Conservation (phyloP, 2,113 vertebrate genomes). For the Thalassoma bifasciatum region DNA sequence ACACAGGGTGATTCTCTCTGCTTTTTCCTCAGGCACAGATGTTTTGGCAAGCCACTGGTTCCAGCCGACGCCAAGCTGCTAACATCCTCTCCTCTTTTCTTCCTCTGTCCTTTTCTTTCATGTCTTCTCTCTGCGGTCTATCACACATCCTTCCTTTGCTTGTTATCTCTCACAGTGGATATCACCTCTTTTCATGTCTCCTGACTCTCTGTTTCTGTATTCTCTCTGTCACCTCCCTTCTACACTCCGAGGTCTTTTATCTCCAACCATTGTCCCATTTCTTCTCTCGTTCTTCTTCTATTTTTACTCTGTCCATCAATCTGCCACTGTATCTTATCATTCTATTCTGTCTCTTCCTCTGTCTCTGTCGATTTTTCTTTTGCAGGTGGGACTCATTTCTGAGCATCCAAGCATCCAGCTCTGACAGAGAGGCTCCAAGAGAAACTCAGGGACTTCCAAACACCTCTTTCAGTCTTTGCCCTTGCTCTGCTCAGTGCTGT, state of each 20-base stretch:
- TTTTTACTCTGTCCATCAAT: constrained; percentile 35
- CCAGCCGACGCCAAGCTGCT: constrained; percentile 22
- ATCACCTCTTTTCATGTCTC: constrained; percentile 56
- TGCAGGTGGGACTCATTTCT: constrained; percentile 59
- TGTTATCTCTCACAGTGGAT: constrained; percentile 50
- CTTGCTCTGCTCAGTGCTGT: constrained; percentile 67
- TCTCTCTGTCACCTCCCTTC: constrained; percentile 55
- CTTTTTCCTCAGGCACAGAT: constrained; percentile 70
- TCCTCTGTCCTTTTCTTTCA: constrained; percentile 52
- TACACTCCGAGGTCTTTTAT: constrained; percentile 49
- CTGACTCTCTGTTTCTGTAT: constrained; percentile 20
- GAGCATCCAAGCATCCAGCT: constrained; percentile 23
- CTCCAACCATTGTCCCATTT: constrained; percentile 41
- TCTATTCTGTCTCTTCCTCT: constrained; percentile 49
- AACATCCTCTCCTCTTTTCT: constrained; percentile 46
- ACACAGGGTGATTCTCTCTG: constrained; percentile 65
- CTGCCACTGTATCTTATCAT: constrained; percentile 50
- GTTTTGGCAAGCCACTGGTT: constrained; percentile 29
- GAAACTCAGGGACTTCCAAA: constrained; percentile 46
- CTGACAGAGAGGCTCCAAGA: constrained; percentile 8
- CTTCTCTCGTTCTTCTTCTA: constrained; percentile 40
- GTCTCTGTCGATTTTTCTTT: constrained; percentile 60
- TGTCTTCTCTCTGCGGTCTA: constrained; percentile 44
- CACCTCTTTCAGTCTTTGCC: constrained; percentile 42
- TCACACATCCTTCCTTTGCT: constrained; percentile 26